Conservation (phyloP, 2,888 invertebrate genomes). For the Synanthedon andrenaeformis region DNA sequence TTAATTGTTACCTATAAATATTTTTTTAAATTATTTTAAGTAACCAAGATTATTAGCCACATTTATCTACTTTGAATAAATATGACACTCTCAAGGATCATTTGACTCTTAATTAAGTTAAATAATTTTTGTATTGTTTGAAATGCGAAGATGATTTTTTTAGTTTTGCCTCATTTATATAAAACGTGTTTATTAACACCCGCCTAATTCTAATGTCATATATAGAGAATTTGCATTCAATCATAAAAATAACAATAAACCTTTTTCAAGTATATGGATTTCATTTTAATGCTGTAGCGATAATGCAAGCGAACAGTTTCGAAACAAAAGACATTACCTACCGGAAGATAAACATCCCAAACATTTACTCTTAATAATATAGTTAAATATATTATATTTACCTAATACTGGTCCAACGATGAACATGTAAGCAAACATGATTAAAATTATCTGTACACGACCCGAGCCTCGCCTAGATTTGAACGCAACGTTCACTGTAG, state of each 20-base stretch:
- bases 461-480: conserved; percentile 41
- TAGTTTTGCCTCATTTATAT: too few relatives aligned
- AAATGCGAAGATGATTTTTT: background rate
- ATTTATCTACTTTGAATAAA: too few relatives aligned
- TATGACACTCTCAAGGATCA: too few relatives aligned
- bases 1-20: too few relatives aligned
- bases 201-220: background rate
- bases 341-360: background rate
- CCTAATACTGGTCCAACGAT: conserved; percentile 65
- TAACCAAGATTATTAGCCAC: too few relatives aligned
- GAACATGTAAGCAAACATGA: conserved; percentile 60
- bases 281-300: conserved; percentile 18
- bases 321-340: background rate
- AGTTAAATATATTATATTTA: conserved; percentile 20
- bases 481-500: conserved; percentile 61
- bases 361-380: background rate
- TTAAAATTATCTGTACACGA: conserved; percentile 50
- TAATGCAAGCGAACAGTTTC: conserved; percentile 8
- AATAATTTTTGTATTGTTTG: background rate
- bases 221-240: conserved; percentile 18
- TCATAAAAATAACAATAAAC: conserved; percentile 46
- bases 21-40: too few relatives aligned
- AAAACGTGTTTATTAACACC: background rate
- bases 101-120: background rate
- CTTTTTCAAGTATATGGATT: conserved; percentile 25